These are phyloP conservation scores for Drosophila insularis DNA, from an alignment of 1,140 invertebrate species.

Conservation along the genomic window DNA sequence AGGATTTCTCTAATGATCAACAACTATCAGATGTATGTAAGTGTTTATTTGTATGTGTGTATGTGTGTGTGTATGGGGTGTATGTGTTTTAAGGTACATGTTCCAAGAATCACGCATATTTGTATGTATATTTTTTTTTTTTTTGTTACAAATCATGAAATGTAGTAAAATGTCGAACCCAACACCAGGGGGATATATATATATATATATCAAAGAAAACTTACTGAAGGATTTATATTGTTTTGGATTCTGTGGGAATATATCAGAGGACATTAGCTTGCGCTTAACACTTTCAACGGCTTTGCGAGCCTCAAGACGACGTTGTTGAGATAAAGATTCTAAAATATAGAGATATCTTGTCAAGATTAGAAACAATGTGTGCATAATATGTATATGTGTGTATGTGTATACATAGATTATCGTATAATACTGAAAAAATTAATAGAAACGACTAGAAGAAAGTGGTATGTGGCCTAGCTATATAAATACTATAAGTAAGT, in stretches of 20 bases:
- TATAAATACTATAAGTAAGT: background rate
- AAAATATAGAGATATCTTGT: slow-evolving; percentile 22
- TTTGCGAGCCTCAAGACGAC: slow-evolving; percentile 37
- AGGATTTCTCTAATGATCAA: slow-evolving; percentile 32
- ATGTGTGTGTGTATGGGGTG: slow-evolving; percentile 10
- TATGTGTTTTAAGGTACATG: slow-evolving; percentile 32
- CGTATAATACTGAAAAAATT: slow-evolving; percentile 70
- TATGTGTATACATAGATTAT: slow-evolving; percentile 25
- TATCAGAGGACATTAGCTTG: slow-evolving; percentile 41
- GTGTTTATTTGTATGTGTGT: slow-evolving; percentile 19
- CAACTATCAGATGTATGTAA: slow-evolving; percentile 21
- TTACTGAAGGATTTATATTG: slow-evolving; percentile 62
- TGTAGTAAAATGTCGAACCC: slow-evolving; percentile 18
- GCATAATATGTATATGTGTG: slow-evolving; percentile 11
- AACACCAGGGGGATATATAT: slow-evolving; percentile 44
- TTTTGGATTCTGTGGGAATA: slow-evolving; percentile 44
- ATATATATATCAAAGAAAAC: slow-evolving; percentile 19
- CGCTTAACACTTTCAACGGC: slow-evolving; percentile 61
- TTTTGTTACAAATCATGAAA: slow-evolving; percentile 10
- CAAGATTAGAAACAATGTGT: slow-evolving; percentile 30
- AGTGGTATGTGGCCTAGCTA: slow-evolving; percentile 11
- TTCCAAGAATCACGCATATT: background rate
- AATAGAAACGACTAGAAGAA: slow-evolving; percentile 61
- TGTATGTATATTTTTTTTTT: no score
- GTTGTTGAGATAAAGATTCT: slow-evolving; percentile 47